Conservation (phyloP, 2,113 vertebrate genomes). For the Podarcis cretensis region DNA sequence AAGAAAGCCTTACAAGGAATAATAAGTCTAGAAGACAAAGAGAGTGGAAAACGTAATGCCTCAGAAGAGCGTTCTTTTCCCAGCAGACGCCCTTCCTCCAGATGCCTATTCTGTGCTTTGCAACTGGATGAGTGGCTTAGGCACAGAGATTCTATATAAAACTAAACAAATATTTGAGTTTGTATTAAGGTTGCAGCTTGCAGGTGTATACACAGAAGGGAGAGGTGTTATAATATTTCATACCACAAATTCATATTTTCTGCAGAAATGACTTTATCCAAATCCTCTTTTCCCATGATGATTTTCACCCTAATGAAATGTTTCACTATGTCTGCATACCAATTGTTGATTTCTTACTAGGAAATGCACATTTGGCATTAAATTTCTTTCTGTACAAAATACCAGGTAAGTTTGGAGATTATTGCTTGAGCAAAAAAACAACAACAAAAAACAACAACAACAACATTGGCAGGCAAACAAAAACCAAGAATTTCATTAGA, state of each 20-base stretch:
- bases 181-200: background rate
- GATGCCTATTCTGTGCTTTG: background rate
- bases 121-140: slow-evolving; percentile 22
- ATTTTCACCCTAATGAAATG: background rate
- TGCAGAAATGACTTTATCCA: background rate
- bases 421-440: too few species aligned
- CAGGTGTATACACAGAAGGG: background rate
- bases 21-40: slow-evolving; percentile 6
- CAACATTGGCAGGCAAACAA: too few species aligned
- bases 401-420: too few species aligned
- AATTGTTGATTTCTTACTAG: background rate
- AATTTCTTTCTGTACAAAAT: too few species aligned
- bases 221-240: background rate
- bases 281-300: background rate
- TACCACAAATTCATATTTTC: background rate
- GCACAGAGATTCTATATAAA: background rate
- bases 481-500: too few species aligned
- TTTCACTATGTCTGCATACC: background rate
- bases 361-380: background rate
- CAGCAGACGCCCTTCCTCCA: background rate
- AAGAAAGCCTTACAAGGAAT: background rate
- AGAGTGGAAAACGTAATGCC: background rate
- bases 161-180: slow-evolving; percentile 6
- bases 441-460: too few species aligned
- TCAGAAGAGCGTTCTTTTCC: background rate